Conservation (phyloP, 2,113 vertebrate genomes). For the Grantiella picta region DNA sequence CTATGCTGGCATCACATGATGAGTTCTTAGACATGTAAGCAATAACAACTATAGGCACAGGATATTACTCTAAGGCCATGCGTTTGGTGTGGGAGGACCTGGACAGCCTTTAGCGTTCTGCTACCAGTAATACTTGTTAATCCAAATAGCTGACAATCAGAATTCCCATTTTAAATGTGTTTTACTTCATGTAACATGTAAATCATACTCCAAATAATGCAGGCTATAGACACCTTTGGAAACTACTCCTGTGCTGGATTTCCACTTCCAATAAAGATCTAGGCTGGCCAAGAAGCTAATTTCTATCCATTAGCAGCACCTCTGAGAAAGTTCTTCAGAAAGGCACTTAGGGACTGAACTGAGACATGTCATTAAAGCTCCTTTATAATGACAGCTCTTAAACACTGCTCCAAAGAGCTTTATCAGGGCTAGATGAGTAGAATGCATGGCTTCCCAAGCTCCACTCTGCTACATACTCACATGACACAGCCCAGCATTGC, state of each 20-base stretch:
- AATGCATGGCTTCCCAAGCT: not conserved
- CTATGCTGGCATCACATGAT: not conserved
- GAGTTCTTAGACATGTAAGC: not conserved
- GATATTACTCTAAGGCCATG: not conserved
- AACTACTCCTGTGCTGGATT: not conserved
- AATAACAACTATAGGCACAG: not conserved
- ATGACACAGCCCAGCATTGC: not conserved
- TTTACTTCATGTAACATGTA: not conserved
- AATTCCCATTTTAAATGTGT: not conserved
- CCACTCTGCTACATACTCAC: not conserved
- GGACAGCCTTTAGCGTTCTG: not conserved
- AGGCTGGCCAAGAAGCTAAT: not conserved
- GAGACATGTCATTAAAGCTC: not conserved
- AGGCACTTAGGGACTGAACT: not conserved
- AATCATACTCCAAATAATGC: not conserved
- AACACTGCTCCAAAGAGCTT: not conserved
- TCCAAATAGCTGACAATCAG: not conserved
- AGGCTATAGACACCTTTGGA: not conserved
- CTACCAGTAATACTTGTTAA: constrained; percentile 41
- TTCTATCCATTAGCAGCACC: not conserved
- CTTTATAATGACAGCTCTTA: not conserved
- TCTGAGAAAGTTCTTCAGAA: not conserved
- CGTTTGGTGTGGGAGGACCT: constrained; percentile 11
- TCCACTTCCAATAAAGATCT: not conserved
- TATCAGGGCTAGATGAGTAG: not conserved